A percentile compares a stretch with the other conserved stretches of the same genome.
These are phyloP conservation scores for Bombus confusus DNA, from an alignment of 1,140 invertebrate genomes.

Conservation along the genomic window DNA sequence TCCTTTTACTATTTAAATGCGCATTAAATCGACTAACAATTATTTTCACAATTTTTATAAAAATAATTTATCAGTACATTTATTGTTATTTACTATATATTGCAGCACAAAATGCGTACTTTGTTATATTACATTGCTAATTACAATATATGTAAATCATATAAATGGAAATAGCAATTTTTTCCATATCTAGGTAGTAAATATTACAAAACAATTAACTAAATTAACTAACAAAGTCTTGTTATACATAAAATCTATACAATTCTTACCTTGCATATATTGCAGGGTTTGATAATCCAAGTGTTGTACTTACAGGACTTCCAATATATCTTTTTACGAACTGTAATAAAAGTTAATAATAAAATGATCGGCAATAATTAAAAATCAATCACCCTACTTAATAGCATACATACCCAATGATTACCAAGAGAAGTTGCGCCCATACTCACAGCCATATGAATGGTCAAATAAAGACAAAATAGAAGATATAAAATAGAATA, in stretches of 20 bases:
- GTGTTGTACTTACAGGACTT: conserved; percentile 75
- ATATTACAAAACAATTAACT: not conserved
- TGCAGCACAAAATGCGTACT: not conserved
- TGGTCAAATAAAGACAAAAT: conserved; percentile 88
- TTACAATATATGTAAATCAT: not conserved
- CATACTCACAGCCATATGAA: conserved; percentile 89
- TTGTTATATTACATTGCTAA: conserved; percentile 6
- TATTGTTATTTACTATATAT: not conserved
- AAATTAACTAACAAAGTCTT: not conserved
- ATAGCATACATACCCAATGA: conserved; percentile 71
- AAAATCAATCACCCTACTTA: not conserved
- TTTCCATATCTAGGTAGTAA: not conserved
- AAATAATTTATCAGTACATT: not conserved
- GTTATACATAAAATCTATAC: not conserved
- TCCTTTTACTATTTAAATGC: not conserved
- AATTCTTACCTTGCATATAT: conserved; percentile 79
- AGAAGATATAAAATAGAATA: conserved; percentile 86
- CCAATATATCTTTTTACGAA: conserved; percentile 79
- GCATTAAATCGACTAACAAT: not conserved
- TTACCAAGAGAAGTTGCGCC: conserved; percentile 79
- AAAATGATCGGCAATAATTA: conserved; percentile 9
- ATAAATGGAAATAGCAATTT: not conserved
- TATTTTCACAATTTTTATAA: conserved; percentile 2
- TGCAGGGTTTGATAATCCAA: conserved; percentile 75
- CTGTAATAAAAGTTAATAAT: conserved; percentile 69